phyloP scores from a whole-genome alignment of 2,888 invertebrate genomes.

The Ephialtes manifestator region DNA sequence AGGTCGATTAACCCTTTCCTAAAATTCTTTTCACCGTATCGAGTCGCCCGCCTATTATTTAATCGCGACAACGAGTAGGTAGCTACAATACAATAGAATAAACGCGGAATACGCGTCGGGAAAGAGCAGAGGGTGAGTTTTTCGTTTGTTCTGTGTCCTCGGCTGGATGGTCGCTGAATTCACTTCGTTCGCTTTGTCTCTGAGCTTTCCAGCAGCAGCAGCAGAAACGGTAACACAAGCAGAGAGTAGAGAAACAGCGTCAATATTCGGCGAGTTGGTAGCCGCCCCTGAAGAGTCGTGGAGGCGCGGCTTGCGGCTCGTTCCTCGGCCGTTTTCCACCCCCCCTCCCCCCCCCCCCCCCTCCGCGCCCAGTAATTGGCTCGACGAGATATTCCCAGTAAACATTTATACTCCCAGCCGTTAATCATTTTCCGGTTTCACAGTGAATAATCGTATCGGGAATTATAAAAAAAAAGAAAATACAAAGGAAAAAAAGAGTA shows the following conservation, averaged over 20 bases:
- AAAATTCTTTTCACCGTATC: constrained; percentile 13
- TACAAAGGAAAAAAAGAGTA: background rate
- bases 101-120: constrained; percentile 53
- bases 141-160: constrained; percentile 57
- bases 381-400: constrained; percentile 62
- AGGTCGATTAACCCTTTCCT: constrained; percentile 1
- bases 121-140: constrained; percentile 36
- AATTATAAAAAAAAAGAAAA: constrained; percentile 14
- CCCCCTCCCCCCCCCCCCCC: too few relatives aligned
- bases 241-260: constrained; percentile 39
- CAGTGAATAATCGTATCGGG: constrained; percentile 67
- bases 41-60: constrained; percentile 35
- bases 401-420: constrained; percentile 60
- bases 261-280: constrained; percentile 55
- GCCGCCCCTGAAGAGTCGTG: constrained; percentile 51
- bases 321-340: constrained; percentile 3
- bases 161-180: constrained; percentile 58
- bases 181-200: constrained; percentile 60
- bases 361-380: constrained; percentile 61
- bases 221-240: constrained; percentile 44
- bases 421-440: constrained; percentile 69
- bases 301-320: constrained; percentile 15
- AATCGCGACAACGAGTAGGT: constrained; percentile 35
- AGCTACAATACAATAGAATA: constrained; percentile 53
- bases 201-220: constrained; percentile 34